Conservation (phyloP, 2,888 invertebrate species). For the Drosophila quinaria region DNA sequence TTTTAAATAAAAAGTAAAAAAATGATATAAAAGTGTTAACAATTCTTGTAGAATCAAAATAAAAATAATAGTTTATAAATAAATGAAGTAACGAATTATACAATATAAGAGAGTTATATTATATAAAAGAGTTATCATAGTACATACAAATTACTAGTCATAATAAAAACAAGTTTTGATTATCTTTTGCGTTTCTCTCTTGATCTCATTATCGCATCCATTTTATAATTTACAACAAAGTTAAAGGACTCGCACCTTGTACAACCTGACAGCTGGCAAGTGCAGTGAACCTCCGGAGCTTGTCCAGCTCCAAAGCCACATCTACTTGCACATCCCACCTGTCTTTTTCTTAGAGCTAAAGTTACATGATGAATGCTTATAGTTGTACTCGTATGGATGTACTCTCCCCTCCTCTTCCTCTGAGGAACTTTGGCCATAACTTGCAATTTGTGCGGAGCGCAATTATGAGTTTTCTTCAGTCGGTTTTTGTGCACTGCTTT, state of each 20-base stretch:
- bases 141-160: not conserved
- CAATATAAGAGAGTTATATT: no score
- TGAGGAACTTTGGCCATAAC: slow-evolving; percentile 71
- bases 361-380: slow-evolving; percentile 62
- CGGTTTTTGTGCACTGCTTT: slow-evolving; percentile 41
- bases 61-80: no score
- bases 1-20: no score
- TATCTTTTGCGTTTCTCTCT: not conserved
- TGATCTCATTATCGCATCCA: slow-evolving; percentile 43
- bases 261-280: slow-evolving; percentile 33
- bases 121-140: no score
- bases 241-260: slow-evolving; percentile 34
- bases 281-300: slow-evolving; percentile 40
- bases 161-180: not conserved
- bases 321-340: not conserved
- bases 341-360: slow-evolving; percentile 17
- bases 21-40: no score
- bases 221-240: slow-evolving; percentile 42
- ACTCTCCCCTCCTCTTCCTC: not conserved
- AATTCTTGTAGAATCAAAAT: no score
- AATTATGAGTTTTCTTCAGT: slow-evolving; percentile 78
- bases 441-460: slow-evolving; percentile 76
- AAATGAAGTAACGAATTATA: not conserved
- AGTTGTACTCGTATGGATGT: slow-evolving; percentile 41
- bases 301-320: slow-evolving; percentile 24